These are phyloP conservation scores for Acanthisitta chloris DNA, from an alignment of 2,113 vertebrate species.

Conservation along the genomic window DNA sequence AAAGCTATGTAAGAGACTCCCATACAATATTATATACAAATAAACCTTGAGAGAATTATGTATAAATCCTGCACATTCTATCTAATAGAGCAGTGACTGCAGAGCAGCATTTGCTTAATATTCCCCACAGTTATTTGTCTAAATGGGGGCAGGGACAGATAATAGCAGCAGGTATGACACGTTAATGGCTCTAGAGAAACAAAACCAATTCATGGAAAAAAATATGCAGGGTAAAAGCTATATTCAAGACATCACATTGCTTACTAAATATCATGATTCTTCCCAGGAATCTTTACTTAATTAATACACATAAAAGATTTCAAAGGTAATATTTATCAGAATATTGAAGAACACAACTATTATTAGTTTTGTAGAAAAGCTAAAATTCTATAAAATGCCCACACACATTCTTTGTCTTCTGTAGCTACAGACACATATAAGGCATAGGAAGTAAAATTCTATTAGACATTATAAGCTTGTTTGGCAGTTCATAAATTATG, in stretches of 20 bases:
- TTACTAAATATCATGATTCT: background rate
- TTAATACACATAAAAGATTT: background rate
- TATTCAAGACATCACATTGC: background rate
- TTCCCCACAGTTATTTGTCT: background rate
- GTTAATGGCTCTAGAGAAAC: background rate
- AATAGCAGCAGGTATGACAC: background rate
- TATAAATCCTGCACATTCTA: background rate
- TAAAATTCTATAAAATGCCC: background rate
- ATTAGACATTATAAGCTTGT: background rate
- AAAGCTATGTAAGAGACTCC: background rate
- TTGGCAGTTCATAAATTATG: constrained; percentile 7
- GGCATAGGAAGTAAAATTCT: background rate
- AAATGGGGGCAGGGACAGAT: background rate
- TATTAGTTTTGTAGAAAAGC: background rate
- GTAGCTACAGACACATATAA: background rate
- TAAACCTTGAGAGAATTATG: background rate
- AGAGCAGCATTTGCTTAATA: background rate
- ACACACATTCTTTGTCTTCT: background rate
- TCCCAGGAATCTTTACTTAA: background rate
- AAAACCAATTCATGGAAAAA: background rate
- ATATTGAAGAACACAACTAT: background rate
- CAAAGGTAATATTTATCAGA: background rate
- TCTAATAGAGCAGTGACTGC: background rate
- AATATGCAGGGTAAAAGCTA: background rate
- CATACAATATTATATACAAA: background rate